These are phyloP conservation scores for Syrmaticus mikado DNA, from an alignment of 2,113 vertebrate species.

Conservation along the genomic window DNA sequence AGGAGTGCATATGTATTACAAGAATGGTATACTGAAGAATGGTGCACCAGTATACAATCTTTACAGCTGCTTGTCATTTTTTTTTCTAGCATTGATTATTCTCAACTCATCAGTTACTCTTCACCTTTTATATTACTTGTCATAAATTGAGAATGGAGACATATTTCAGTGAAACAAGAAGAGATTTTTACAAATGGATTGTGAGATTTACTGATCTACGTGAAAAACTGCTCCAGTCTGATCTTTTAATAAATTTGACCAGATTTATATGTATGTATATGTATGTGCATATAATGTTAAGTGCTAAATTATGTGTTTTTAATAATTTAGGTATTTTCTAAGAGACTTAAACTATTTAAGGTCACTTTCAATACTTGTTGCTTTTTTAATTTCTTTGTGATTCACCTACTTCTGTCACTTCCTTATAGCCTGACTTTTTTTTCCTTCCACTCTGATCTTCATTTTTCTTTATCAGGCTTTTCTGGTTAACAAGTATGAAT, in stretches of 20 bases:
- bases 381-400: background rate
- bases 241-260: background rate
- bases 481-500: background rate
- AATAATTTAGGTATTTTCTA: background rate
- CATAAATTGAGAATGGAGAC: background rate
- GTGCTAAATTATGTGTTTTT: background rate
- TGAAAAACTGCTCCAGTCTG: background rate
- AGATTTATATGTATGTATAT: background rate
- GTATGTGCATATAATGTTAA: background rate
- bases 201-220: background rate
- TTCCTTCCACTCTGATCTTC: background rate
- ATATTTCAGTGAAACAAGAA: background rate
- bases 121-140: background rate
- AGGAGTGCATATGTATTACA: background rate
- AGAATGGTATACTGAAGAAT: too few relatives aligned
- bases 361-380: background rate
- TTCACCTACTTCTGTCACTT: background rate
- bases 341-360: background rate
- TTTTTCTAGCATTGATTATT: slow-evolving; percentile 13
- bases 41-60: background rate
- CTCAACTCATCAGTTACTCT: background rate
- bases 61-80: background rate
- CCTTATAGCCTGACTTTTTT: background rate
- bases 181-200: background rate
- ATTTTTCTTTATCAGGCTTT: background rate